Base-by-base conservation (phyloP, 2,888 invertebrate genomes). In the Timandra comae region DNA sequence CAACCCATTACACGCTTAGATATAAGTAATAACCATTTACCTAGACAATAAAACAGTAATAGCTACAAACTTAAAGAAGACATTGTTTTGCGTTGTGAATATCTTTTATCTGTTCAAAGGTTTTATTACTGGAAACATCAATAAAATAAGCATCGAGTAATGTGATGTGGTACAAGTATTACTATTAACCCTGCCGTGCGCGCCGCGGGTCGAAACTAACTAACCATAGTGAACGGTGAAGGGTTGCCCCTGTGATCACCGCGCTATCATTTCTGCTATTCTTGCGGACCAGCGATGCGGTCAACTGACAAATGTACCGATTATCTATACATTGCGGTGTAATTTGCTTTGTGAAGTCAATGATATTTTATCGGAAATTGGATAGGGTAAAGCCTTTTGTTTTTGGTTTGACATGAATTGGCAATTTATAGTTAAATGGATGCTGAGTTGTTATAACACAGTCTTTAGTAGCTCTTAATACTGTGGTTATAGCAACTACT, bases 201-300 rank as follows among this genome's bases (percentile, higher is more conserved):
- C 35, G 43, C 50, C 47, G 42, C 31, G 56, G 44, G 43, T 40
- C 37, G 33, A 43, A 51, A 44, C 49, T 80, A 81, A 82, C 82
- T 78, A 81, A 81, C 82, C 81, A 73, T 77, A 61, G 46, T 46
- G 62, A 79, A 78, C 79, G 80, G 81, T 46, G 62, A 79, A 79
- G 80, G 81, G 81, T 76, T 79, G 56, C 49, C 30, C 16, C 69
- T 76, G 67, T 73, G 67, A 75, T 77, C 75, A 66, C 63, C 57
- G 52, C 46, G 56, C 51, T 53, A 49, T 63, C 72, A 70, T 74
- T 73, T 70, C 63, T 68, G 63, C 56, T 65, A 76, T 78, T 76
- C 69, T 71, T 65, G 59, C 67, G 60, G 59, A 49, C 58, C 66
- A 65, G 45, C 54, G 57, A 59, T 61, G 56, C 72, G 63, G 50